Evolutionary conservation across 2,113 vertebrate species (phyloP), one percentile per base, ranked within the genome.

Genomic region (Clarias gariepinus): DNA sequence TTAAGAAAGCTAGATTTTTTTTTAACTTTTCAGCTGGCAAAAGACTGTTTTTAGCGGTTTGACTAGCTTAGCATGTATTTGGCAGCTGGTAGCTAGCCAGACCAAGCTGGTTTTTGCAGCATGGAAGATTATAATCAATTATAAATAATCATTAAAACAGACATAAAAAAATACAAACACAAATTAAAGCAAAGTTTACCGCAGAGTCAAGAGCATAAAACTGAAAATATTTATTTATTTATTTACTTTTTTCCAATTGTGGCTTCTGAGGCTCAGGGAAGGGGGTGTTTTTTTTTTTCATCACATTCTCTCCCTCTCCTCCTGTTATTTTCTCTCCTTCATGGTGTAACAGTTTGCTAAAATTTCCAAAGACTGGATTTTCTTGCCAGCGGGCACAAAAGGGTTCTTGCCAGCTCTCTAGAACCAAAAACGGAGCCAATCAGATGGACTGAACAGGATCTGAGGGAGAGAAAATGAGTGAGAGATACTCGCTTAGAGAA

Each of bases 341-440:
- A 87, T 89, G 83, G 86, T 85, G 82, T 89, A 83, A 87, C 88
- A 89, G 86, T 85, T 89, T 89, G 85, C 83, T 74, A 57, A 89
- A 87, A 86, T 87, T 87, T 80, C 83, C 57, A 64, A 68, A 66
- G 85, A 84, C 36, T 74, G 78, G 83, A 69, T 85, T 21, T 76
- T 71, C 61, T 82, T 58, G 79, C 86, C 86, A 81, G 79, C 61
- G 83, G 83, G 82, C 83, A 84, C 73, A 77, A 85, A 83, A 28
- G 81, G 82, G 69, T 61, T 87, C 82, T 81, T 87, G 83, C 88
- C 86, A 89, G 86, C 78, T 61, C 5, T 57, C 53, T 47, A 36
- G 57, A 80, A 80, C 88, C 79, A 87, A 85, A 58, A 76, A 87
- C 55, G 53, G 41, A 74, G 64, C 79, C 86, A 77, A 89, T 82